Percentiles rank a stretch among this genome's conserved stretches.
Evolutionary conservation across 2,113 vertebrate species (phyloP).

Genomic region (Aplodontia rufa): DNA sequence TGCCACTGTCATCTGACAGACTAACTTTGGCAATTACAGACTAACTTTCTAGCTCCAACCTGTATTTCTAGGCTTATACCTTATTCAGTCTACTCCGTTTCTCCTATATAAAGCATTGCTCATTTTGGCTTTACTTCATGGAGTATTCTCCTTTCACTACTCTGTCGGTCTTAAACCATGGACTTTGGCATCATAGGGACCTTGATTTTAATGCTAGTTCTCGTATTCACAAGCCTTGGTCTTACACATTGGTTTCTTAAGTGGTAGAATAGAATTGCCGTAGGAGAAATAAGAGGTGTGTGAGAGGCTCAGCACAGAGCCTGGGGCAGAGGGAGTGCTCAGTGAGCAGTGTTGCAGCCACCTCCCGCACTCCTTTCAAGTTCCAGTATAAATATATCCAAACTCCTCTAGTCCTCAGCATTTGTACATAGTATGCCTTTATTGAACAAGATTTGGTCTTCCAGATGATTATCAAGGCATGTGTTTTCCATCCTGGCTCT

Average conservation of each 20-base stretch:
- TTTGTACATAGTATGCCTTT: not conserved
- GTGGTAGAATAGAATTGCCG: not conserved
- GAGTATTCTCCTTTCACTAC: slow-evolving; percentile 19
- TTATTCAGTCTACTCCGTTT: not conserved
- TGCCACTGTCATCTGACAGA: not conserved
- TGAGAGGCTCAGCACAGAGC: not conserved
- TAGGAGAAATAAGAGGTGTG: not conserved
- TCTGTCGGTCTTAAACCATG: not conserved
- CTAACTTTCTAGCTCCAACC: not conserved
- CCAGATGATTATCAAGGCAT: slow-evolving; percentile 37
- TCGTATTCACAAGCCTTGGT: not conserved
- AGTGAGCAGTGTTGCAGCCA: not conserved
- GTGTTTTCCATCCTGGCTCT: slow-evolving; percentile 10
- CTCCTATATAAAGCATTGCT: not conserved
- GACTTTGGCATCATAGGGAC: not conserved
- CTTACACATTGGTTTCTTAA: not conserved
- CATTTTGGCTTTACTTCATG: not conserved
- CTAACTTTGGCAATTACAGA: not conserved
- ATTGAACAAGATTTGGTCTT: slow-evolving; percentile 21
- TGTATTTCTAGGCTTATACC: slow-evolving; percentile 36
- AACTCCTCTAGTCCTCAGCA: not conserved
- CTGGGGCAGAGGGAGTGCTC: not conserved
- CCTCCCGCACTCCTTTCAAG: not conserved
- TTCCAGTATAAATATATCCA: not conserved
- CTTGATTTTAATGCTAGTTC: not conserved